phyloP scores from a whole-genome alignment of 2,113 vertebrate species.

The Danionella cerebrum region DNA sequence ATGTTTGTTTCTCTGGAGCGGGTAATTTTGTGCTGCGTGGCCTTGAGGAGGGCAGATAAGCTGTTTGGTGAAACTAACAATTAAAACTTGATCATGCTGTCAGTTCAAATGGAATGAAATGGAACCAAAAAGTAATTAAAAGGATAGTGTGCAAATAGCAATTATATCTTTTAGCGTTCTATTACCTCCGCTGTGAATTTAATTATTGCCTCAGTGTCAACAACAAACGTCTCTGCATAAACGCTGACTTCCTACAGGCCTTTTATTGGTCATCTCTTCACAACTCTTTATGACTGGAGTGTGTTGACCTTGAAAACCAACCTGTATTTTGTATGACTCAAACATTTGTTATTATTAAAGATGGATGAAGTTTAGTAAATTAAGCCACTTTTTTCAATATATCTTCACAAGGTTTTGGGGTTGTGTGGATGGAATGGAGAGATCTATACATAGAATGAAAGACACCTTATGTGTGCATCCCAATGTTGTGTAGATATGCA shows the following conservation, averaged over 20 bases:
- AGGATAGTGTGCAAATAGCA: slow-evolving; percentile 61
- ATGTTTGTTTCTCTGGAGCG: slow-evolving; percentile 47
- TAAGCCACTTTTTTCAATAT: too few species aligned
- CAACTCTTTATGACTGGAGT: too few species aligned
- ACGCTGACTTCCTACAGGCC: background rate
- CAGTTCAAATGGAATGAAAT: slow-evolving; percentile 72
- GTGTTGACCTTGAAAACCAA: too few species aligned
- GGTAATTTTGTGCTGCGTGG: slow-evolving; percentile 60
- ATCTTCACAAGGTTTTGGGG: too few species aligned
- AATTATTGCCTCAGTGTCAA: slow-evolving; percentile 60
- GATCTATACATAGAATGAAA: too few species aligned
- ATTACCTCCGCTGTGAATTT: slow-evolving; percentile 61
- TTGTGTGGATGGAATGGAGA: too few species aligned
- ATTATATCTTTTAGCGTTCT: slow-evolving; percentile 67
- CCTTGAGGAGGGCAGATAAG: slow-evolving; percentile 66
- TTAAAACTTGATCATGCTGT: slow-evolving; percentile 71
- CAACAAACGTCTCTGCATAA: slow-evolving; percentile 8
- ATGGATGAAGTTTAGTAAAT: too few species aligned
- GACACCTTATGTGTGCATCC: too few species aligned
- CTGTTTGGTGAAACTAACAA: slow-evolving; percentile 63
- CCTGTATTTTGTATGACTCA: too few species aligned
- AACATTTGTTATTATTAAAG: too few species aligned
- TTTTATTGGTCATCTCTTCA: too few species aligned
- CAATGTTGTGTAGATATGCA: too few species aligned
- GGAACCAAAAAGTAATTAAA: slow-evolving; percentile 74